Percentiles rank a stretch among this genome's conserved stretches.
Evolutionary conservation across 2,888 invertebrate species (phyloP).

Genomic region (Neria commutata): DNA sequence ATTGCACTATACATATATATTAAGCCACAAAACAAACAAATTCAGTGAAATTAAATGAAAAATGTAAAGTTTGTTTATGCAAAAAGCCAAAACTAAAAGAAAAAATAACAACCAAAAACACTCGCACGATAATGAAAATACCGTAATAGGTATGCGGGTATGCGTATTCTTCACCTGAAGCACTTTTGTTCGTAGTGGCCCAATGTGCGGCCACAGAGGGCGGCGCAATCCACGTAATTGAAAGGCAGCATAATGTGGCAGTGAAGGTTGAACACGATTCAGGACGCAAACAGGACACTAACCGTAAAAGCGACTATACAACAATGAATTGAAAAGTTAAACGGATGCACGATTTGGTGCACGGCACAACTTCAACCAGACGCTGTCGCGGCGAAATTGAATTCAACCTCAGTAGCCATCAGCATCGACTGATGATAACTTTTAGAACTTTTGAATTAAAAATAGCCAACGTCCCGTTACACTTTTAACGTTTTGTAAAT

Average conservation of each 20-base stretch:
- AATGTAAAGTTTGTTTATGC: background rate
- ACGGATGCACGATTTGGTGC: background rate
- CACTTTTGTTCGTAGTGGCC: constrained; percentile 42
- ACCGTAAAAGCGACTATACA: background rate
- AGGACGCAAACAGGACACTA: background rate
- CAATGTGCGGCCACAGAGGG: constrained; percentile 33
- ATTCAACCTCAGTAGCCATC: background rate
- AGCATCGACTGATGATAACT: background rate
- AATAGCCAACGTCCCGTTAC: no score
- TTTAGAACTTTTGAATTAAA: background rate
- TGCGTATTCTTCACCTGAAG: constrained; percentile 47
- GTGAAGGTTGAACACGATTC: background rate
- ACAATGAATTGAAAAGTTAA: background rate
- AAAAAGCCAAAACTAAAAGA: background rate
- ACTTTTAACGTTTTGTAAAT: background rate
- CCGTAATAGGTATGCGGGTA: no score
- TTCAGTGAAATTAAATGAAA: background rate
- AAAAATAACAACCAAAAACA: background rate
- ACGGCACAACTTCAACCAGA: constrained; percentile 4
- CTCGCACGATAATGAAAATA: background rate
- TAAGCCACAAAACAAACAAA: no score
- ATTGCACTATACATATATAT: no score
- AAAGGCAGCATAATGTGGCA: constrained; percentile 56
- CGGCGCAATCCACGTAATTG: constrained; percentile 51
- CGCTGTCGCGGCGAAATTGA: background rate